phyloP scores from a whole-genome alignment of 2,113 vertebrate genomes.

The Corythaixoides concolor region DNA sequence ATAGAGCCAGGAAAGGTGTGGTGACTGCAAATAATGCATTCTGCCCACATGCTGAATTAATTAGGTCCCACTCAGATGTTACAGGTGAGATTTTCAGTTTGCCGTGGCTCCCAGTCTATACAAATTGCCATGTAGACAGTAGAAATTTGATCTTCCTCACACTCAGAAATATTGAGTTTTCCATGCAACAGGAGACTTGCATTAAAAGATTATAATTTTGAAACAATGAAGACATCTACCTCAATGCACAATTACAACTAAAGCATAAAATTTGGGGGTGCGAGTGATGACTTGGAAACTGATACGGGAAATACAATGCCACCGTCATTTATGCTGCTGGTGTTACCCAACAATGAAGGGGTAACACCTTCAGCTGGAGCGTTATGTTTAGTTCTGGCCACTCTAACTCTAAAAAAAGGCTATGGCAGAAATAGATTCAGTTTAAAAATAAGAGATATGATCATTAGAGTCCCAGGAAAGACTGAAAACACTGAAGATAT shows the following conservation, averaged over 20 bases:
- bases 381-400: not conserved
- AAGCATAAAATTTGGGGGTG: not conserved
- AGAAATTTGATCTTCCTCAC: slow-evolving; percentile 2
- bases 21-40: slow-evolving; percentile 25
- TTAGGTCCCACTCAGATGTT: not conserved
- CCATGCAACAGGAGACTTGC: not conserved
- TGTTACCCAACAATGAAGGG: too few species aligned
- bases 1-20: slow-evolving; percentile 70
- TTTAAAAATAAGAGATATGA: not conserved
- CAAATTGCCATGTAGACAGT: not conserved
- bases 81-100: not conserved
- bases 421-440: not conserved
- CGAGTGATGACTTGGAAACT: not conserved
- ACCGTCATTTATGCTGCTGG: not conserved
- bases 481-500: not conserved
- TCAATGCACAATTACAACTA: not conserved
- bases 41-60: slow-evolving; percentile 42
- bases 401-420: not conserved
- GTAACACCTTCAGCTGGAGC: not conserved
- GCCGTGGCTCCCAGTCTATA: not conserved
- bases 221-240: not conserved
- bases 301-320: not conserved
- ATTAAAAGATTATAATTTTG: slow-evolving; percentile 1
- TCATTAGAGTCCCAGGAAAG: not conserved
- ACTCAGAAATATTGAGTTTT: not conserved